Conservation (phyloP, 92 coral and sea anemone species). For the Phenganax marumi region DNA sequence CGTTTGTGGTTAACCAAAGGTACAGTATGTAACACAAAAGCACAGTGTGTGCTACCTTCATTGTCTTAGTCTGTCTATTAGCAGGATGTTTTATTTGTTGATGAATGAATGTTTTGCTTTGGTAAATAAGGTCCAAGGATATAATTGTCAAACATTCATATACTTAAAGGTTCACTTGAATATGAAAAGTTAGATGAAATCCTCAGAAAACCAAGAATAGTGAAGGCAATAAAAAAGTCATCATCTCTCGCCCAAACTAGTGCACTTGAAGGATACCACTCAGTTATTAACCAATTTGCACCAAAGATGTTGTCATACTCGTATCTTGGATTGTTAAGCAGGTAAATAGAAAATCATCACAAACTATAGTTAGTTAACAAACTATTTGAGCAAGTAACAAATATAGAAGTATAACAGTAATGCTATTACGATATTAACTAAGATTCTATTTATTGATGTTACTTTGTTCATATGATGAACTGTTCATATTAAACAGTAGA, state of each 20-base stretch:
- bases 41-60: too few relatives aligned
- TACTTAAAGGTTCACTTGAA: constrained; percentile 54
- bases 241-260: constrained; percentile 67
- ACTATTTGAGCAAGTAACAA: too few relatives aligned
- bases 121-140: not conserved
- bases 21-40: not conserved
- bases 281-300: constrained; percentile 3
- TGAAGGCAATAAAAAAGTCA: constrained; percentile 59
- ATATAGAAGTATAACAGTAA: too few relatives aligned
- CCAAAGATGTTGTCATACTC: constrained; percentile 2
- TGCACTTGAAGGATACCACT: constrained; percentile 44
- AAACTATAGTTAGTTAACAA: too few relatives aligned
- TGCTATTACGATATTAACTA: too few relatives aligned
- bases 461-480: too few relatives aligned
- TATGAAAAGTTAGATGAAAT: constrained; percentile 62
- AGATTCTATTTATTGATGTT: too few relatives aligned
- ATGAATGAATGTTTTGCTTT: not conserved
- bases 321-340: not conserved
- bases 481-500: too few relatives aligned
- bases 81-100: not conserved
- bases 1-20: constrained; percentile 64
- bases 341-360: too few relatives aligned
- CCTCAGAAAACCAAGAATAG: constrained; percentile 37
- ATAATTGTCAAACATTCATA: not conserved
- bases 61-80: not conserved